Evolutionary conservation across 2,888 invertebrate genomes (phyloP), one percentile per base, ranked within the genome.

Genomic region (Ichneumon xanthorius): DNA sequence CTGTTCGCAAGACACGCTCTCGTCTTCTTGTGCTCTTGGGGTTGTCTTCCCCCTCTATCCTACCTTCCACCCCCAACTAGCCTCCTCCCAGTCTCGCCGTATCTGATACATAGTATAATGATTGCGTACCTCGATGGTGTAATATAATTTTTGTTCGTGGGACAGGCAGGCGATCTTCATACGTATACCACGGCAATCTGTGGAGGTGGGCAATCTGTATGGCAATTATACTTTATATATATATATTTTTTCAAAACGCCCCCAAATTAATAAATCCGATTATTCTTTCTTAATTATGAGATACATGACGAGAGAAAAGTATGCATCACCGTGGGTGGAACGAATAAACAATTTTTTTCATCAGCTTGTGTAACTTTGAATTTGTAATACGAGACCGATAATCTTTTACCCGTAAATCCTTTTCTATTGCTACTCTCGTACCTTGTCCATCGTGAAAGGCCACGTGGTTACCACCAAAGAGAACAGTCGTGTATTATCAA

Each of bases 1-100:
- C 87, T 87, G 89, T 88, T 87, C 84, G 80, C 78, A 82, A 82
- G 83, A 75, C 79, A 84, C 83, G 87, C 86, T 88, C 86, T 86
- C 86, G 14, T 55, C 81, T 78, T 78, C 81, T 79, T 75, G 45
- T 65, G 70, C 85, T 82, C 63, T 75, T 79, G 37, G 75, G 61
- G 68, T 63, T 50, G 11, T 75, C 22, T 79, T 65, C 85, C 85
- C 85, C 85, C 85, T 82, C 85, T 55, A 30, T 70, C 16, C 55
- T 61, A 77, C 26, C 67, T 37, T 78, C 61, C 19, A 68, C 72
- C 79, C 50, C 50, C 78, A 50, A 70, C 73, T 55, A 78, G 30
- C 67, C 9, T 0, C 53, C 68, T 22, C 45, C 33, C 65, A n/a
- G 55, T 61, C 37, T 40, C 53, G 63, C 14, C 14, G 45, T 70